Conservation (phyloP, 2,888 invertebrate genomes). For the Helleia helle region DNA sequence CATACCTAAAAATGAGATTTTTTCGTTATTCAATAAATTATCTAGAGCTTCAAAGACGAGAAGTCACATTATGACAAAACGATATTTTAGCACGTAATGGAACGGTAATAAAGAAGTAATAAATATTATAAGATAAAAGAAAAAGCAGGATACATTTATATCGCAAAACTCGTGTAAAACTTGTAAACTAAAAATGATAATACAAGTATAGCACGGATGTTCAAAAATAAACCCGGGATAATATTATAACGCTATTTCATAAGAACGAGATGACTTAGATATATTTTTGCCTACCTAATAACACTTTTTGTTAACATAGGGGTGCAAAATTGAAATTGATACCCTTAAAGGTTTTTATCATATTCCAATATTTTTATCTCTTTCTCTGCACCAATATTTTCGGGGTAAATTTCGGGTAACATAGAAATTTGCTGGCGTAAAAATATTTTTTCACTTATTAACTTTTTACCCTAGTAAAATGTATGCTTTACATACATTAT, state of each 20-base stretch:
- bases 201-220: no score
- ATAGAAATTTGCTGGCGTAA: neutral
- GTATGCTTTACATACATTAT: no score
- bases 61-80: no score
- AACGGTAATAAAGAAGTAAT: no score
- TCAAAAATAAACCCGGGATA: neutral
- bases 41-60: no score
- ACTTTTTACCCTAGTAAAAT: neutral
- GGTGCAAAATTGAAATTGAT: slow-evolving; percentile 13
- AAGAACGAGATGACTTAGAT: slow-evolving; percentile 11
- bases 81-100: no score
- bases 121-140: no score
- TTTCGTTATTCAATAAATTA: no score
- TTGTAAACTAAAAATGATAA: no score
- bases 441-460: neutral
- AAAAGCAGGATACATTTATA: no score
- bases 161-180: no score
- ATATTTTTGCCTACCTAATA: slow-evolving; percentile 12
- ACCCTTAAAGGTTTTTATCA: slow-evolving; percentile 12
- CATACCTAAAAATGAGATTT: no score
- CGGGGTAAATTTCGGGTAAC: neutral
- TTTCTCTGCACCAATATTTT: slow-evolving; percentile 7
- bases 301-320: slow-evolving; percentile 10
- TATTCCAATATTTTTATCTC: slow-evolving; percentile 10
- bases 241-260: slow-evolving; percentile 7